Evolutionary conservation across 2,797 vertebrate species (phyloP).

Genomic region (Hippopotamyrus pictus): DNA sequence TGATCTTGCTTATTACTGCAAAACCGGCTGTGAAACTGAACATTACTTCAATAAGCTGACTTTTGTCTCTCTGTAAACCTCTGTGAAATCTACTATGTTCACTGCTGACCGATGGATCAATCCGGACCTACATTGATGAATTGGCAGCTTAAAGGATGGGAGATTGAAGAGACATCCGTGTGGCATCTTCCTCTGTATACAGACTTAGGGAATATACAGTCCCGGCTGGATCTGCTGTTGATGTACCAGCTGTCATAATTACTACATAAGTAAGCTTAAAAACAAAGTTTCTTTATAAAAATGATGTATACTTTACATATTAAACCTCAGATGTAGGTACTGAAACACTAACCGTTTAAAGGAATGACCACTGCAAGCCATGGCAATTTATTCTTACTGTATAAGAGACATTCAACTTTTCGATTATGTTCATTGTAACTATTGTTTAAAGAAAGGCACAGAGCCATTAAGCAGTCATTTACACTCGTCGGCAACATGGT

Average conservation of each 20-base stretch:
- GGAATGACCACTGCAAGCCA: not conserved
- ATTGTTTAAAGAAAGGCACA: not conserved
- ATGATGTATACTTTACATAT: not conserved
- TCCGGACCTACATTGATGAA: not conserved
- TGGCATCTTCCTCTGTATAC: not conserved
- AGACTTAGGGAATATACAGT: not conserved
- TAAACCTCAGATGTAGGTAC: not conserved
- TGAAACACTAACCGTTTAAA: not conserved
- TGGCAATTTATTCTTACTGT: not conserved
- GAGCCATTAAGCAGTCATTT: not conserved
- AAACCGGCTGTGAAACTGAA: not conserved
- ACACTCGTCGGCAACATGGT: not conserved
- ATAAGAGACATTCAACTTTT: not conserved
- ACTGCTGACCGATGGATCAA: not conserved
- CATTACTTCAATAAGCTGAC: not conserved
- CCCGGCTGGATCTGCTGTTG: not conserved
- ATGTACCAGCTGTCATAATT: not conserved
- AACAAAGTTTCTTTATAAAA: not conserved
- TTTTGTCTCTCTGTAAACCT: not conserved
- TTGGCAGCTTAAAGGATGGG: not conserved
- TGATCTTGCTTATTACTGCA: not conserved
- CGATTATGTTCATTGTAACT: not conserved
- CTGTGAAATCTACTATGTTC: constrained; percentile 3
- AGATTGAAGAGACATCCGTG: not conserved
- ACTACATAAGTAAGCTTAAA: not conserved